A percentile compares a stretch with the other conserved stretches of the same genome.
Conservation (phyloP, 2,113 vertebrate genomes). For the Lagenorhynchus albirostris region DNA sequence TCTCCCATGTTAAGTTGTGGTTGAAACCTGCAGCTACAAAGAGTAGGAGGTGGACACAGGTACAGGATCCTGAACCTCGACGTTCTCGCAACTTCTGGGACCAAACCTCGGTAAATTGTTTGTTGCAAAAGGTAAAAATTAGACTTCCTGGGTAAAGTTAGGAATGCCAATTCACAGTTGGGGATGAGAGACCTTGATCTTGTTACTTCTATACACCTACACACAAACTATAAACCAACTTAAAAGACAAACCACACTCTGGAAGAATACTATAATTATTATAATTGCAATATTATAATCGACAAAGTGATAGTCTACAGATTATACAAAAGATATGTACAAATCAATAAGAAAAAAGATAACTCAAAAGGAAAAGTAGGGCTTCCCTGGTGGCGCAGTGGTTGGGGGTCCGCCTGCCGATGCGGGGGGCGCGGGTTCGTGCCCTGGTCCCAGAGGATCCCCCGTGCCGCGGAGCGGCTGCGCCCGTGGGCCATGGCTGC, state of each 20-base stretch:
- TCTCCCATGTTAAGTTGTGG: neutral
- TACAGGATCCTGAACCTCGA: neutral
- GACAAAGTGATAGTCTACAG: neutral
- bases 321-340: neutral
- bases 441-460: too few relatives aligned
- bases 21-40: neutral
- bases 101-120: neutral
- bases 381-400: too few relatives aligned
- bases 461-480: too few relatives aligned
- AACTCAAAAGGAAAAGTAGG: neutral
- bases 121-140: neutral
- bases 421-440: too few relatives aligned
- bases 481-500: too few relatives aligned
- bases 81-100: accelerated
- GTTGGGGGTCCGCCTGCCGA: too few relatives aligned
- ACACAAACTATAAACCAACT: neutral
- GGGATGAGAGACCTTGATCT: neutral
- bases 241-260: neutral
- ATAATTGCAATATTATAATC: neutral
- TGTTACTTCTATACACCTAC: neutral
- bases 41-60: neutral
- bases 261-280: neutral
- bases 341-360: neutral
- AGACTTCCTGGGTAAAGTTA: neutral
- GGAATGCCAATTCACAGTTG: neutral